These are phyloP conservation scores for Harpagifer antarcticus DNA, from an alignment of 2,797 vertebrate genomes.

Conservation along the genomic window DNA sequence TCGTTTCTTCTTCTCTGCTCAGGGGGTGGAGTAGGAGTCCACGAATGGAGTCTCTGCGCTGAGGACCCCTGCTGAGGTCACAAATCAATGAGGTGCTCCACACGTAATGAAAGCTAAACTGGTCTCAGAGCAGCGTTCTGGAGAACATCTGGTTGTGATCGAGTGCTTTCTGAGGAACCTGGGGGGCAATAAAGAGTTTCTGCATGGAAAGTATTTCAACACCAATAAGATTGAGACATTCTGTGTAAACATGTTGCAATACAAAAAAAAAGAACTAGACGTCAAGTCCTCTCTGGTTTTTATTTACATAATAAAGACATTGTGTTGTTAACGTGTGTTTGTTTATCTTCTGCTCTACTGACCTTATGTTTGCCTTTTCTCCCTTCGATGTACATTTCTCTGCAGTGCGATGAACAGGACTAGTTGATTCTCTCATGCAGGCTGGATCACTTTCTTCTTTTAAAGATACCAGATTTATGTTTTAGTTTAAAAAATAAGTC, in stretches of 20 bases:
- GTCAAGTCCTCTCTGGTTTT: too few species aligned
- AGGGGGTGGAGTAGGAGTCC: slow-evolving; percentile 62
- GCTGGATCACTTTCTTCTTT: neutral
- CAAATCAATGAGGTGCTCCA: slow-evolving; percentile 23
- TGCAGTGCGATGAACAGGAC: too few species aligned
- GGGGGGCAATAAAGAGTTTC: neutral
- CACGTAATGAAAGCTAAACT: slow-evolving; percentile 31
- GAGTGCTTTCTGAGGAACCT: slow-evolving; percentile 13
- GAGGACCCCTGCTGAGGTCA: slow-evolving; percentile 30
- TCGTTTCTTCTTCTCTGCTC: slow-evolving; percentile 3
- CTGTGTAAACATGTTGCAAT: neutral
- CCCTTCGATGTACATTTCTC: too few species aligned
- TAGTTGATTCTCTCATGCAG: too few species aligned
- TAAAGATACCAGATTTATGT: neutral
- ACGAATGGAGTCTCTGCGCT: slow-evolving; percentile 51
- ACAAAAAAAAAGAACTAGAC: too few species aligned
- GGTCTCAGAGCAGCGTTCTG: slow-evolving; percentile 58
- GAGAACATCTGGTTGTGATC: slow-evolving; percentile 63
- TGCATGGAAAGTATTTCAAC: slow-evolving; percentile 29
- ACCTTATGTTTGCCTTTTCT: too few species aligned
- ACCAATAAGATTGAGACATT: neutral
- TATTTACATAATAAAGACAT: too few species aligned
- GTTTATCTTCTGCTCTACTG: too few species aligned
- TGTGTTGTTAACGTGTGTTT: too few species aligned
- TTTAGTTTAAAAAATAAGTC: neutral